A percentile compares a stretch with the other conserved stretches of the same genome.
Conservation (phyloP, 1,140 invertebrate genomes). For the Heliconius himera region DNA sequence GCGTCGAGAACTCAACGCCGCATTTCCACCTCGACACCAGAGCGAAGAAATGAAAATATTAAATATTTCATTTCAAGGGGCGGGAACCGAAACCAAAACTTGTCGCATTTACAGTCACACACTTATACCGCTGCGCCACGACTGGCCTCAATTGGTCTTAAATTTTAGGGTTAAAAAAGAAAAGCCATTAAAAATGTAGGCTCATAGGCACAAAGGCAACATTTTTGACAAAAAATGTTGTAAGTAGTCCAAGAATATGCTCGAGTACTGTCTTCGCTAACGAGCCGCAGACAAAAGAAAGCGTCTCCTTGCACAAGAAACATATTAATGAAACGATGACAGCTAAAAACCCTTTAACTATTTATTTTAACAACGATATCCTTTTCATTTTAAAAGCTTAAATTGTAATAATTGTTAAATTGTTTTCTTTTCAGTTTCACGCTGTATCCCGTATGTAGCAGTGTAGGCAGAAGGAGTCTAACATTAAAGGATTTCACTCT, state of each 20-base stretch:
- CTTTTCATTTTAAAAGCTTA: neutral
- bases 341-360: neutral
- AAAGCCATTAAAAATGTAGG: slow-evolving; percentile 1
- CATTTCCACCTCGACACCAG: too few species aligned
- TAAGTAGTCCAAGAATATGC: slow-evolving; percentile 10
- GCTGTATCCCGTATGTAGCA: too few species aligned
- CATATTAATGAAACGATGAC: neutral
- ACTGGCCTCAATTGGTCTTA: neutral
- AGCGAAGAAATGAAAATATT: too few species aligned
- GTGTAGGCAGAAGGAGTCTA: too few species aligned
- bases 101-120: too few species aligned
- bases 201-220: neutral
- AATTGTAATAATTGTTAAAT: neutral
- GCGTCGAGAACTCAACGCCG: too few species aligned
- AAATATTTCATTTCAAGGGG: too few species aligned
- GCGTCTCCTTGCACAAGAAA: neutral
- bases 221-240: neutral
- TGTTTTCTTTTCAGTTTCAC: too few species aligned
- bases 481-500: too few species aligned
- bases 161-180: neutral
- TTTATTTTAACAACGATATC: neutral
- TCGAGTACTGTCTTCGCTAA: neutral
- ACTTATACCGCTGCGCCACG: too few species aligned
- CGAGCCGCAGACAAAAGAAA: slow-evolving; percentile 3
- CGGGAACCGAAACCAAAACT: too few species aligned